Percentiles rank a stretch among this genome's conserved stretches.
These are phyloP conservation scores for Trialeurodes vaporariorum DNA, from an alignment of 1,140 invertebrate species.

Conservation along the genomic window DNA sequence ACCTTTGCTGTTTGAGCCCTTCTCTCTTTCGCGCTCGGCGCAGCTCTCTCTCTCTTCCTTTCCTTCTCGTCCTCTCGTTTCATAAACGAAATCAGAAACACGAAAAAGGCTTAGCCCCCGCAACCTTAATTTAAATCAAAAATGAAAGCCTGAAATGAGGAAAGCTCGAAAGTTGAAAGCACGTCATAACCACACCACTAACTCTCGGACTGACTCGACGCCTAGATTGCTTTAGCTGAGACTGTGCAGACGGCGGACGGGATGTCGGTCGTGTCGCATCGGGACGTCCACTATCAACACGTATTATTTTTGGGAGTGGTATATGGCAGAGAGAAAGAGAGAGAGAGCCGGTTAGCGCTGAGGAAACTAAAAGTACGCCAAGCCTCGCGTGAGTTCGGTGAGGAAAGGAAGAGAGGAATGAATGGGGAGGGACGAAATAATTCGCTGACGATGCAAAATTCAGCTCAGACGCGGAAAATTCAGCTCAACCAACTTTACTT, in stretches of 20 bases:
- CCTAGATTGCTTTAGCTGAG: neutral
- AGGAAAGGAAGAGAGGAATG: neutral
- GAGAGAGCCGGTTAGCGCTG: too few species aligned
- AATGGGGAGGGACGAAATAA: neutral
- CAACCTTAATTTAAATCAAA: constrained; percentile 1
- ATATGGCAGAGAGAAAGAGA: too few species aligned
- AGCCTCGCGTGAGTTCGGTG: too few species aligned
- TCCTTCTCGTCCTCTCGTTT: too few species aligned
- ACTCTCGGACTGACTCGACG: neutral
- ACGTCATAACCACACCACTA: neutral
- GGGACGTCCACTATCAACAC: neutral
- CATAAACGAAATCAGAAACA: neutral
- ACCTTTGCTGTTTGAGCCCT: neutral
- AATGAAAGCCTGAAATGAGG: neutral
- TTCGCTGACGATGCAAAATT: neutral
- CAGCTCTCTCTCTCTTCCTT: too few species aligned
- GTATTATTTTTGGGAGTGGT: neutral
- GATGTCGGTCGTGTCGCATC: too few species aligned
- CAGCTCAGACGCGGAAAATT: neutral
- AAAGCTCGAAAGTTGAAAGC: neutral
- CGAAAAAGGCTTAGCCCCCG: neutral
- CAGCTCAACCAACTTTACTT: neutral
- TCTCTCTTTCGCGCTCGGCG: too few species aligned
- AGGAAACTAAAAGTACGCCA: too few species aligned
- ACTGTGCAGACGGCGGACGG: too few species aligned